These are phyloP conservation scores for Sphyrna mokarran DNA, from an alignment of 2,113 vertebrate genomes.

Conservation along the genomic window DNA sequence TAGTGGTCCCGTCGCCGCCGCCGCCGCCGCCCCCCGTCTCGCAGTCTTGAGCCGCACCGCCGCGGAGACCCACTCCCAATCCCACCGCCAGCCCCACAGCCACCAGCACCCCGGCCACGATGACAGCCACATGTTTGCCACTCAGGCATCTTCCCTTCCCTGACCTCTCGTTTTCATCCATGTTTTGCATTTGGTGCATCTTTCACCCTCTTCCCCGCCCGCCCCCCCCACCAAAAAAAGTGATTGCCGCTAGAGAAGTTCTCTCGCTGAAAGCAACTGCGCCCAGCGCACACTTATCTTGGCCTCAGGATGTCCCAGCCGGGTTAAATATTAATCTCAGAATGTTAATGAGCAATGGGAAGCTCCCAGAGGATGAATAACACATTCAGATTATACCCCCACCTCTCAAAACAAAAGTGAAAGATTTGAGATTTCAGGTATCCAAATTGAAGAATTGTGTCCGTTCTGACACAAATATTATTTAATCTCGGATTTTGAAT, in stretches of 20 bases:
- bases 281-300: conserved; percentile 33
- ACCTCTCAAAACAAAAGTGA: background rate
- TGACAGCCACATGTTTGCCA: conserved; percentile 65
- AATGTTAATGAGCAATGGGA: conserved; percentile 61
- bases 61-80: conserved; percentile 72
- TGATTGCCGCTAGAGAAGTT: background rate
- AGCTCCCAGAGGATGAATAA: conserved; percentile 21
- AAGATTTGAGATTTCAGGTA: background rate
- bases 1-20: rapidly evolving
- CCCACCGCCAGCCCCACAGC: conserved; percentile 72
- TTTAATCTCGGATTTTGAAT: background rate
- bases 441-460: background rate
- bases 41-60: conserved; percentile 40
- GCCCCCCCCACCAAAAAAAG: background rate
- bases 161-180: conserved; percentile 53
- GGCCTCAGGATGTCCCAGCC: conserved; percentile 45
- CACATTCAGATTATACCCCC: background rate
- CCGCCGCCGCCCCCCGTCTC: background rate
- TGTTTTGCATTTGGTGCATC: conserved; percentile 54
- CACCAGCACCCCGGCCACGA: conserved; percentile 59
- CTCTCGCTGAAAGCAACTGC: conserved; percentile 48
- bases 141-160: conserved; percentile 70
- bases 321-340: conserved; percentile 73
- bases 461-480: background rate
- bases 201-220: too few relatives aligned